These are phyloP conservation scores for Teleiodes luculella DNA, from an alignment of 2,888 invertebrate genomes.

Conservation along the genomic window DNA sequence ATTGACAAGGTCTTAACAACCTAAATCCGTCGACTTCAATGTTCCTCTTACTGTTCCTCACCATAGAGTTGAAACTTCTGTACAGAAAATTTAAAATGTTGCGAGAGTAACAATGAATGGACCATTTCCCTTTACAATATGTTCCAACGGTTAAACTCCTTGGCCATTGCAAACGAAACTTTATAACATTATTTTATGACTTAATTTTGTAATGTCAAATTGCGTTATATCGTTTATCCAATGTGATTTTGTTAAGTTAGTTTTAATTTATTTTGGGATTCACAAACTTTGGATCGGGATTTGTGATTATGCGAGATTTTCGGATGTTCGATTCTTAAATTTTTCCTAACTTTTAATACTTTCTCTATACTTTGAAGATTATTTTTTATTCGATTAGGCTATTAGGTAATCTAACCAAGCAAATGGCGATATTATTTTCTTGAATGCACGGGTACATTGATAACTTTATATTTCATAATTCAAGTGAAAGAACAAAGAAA, in stretches of 20 bases:
- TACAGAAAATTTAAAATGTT: constrained; percentile 36
- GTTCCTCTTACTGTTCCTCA: constrained; percentile 22
- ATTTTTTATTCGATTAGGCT: background rate
- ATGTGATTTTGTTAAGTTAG: constrained; percentile 51
- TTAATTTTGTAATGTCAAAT: constrained; percentile 29
- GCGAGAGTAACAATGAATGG: constrained; percentile 73
- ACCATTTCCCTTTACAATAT: constrained; percentile 71
- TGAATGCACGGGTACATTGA: background rate
- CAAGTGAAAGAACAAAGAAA: constrained; percentile 28
- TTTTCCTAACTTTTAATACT: no score
- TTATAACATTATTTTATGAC: constrained; percentile 33
- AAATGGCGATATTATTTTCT: no score
- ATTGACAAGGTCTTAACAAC: constrained; percentile 37
- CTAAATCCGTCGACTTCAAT: constrained; percentile 20
- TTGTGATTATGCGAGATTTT: constrained; percentile 34
- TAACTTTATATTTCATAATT: background rate
- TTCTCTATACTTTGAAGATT: no score
- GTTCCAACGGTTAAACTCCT: constrained; percentile 64
- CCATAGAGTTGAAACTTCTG: constrained; percentile 34
- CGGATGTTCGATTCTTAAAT: constrained; percentile 23
- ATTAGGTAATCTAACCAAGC: no score
- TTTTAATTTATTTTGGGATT: constrained; percentile 63
- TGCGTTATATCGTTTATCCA: constrained; percentile 36
- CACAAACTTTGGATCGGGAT: constrained; percentile 44
- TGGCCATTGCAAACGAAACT: constrained; percentile 40